Base-by-base conservation (phyloP, 2,888 invertebrate species). In the Cryptophagus acutangulus region DNA sequence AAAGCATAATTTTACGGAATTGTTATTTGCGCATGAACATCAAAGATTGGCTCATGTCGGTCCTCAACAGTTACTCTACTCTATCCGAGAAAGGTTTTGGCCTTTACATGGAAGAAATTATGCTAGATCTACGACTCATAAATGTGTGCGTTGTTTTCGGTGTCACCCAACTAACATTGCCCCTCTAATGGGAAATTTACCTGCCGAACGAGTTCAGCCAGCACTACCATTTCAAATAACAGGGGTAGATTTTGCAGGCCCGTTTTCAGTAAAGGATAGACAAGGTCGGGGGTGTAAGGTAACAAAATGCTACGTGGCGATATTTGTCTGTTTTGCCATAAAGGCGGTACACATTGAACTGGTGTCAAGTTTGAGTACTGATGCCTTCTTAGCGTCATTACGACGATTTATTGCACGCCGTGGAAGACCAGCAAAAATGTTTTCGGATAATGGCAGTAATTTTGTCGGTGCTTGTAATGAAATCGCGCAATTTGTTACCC, bases 401-500 rank as follows among this genome's bases (percentile, higher is more conserved):
- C 34, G 28, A 15, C 29, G 40, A 15, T 43, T 43, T 17, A 13
- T 43, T 13, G 18, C 36, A 1, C 14, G 40, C n/a, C 10, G 43
- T 3, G 43, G 44, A 8, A 12, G 12, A 17, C 20, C 15, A 3
- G 15, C 24, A 5, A 2, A 8, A 2, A 36, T 40, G 8, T 37
- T 17, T 12, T 24, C 31, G 4, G 36, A 24, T 16, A 36, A 43
- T 30, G 43, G 36, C 8, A 39, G 35, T 3, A 43, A 43, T 17
- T 43, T 43, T 24, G 40, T 45, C 3, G 51, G 45, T 2, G 14
- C 31, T n/a, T n/a, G n/a, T n/a, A n/a, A n/a, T n/a, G n/a, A n/a
- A n/a, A n/a, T n/a, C n/a, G n/a, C n/a, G n/a, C n/a, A n/a, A n/a
- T n/a, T n/a, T n/a, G n/a, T n/a, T n/a, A n/a, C n/a, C n/a, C n/a